These are phyloP conservation scores for Holacanthus passer DNA, from an alignment of 2,113 vertebrate species.

Conservation along the genomic window DNA sequence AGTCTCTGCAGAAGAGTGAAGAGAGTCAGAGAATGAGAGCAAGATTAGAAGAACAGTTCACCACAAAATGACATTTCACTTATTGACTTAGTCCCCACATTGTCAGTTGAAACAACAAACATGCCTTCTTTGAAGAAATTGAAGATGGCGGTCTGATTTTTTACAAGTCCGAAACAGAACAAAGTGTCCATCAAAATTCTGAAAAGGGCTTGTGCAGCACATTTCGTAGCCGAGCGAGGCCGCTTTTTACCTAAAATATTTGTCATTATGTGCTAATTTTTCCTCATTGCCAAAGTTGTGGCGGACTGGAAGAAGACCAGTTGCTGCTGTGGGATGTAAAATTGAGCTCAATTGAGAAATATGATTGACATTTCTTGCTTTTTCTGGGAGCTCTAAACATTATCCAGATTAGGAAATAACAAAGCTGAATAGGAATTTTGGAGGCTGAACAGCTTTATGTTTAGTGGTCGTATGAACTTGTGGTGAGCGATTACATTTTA, in stretches of 20 bases:
- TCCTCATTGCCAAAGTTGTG: background rate
- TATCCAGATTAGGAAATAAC: background rate
- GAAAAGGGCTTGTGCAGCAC: background rate
- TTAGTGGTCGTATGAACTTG: background rate
- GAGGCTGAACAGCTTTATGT: background rate
- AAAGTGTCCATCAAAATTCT: conserved; percentile 7
- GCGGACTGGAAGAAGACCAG: conserved; percentile 6
- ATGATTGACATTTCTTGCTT: background rate
- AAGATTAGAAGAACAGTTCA: conserved; percentile 9
- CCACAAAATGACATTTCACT: conserved; percentile 48
- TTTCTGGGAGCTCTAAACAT: background rate
- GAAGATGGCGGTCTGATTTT: background rate
- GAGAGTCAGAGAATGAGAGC: background rate
- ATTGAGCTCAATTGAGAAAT: background rate
- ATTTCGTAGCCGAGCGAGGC: conserved; percentile 8
- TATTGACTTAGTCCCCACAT: conserved; percentile 21
- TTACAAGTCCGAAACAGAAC: background rate
- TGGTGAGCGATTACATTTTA: background rate
- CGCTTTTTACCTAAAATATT: conserved; percentile 1
- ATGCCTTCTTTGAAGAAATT: conserved; percentile 13
- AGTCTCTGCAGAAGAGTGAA: conserved; percentile 24
- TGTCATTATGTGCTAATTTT: conserved; percentile 7
- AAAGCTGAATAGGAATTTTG: background rate
- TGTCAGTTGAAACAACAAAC: conserved; percentile 39
- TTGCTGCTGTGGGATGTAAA: background rate